Evolutionary conservation across 2,888 invertebrate species (phyloP).

Genomic region (Cepaea hortensis): DNA sequence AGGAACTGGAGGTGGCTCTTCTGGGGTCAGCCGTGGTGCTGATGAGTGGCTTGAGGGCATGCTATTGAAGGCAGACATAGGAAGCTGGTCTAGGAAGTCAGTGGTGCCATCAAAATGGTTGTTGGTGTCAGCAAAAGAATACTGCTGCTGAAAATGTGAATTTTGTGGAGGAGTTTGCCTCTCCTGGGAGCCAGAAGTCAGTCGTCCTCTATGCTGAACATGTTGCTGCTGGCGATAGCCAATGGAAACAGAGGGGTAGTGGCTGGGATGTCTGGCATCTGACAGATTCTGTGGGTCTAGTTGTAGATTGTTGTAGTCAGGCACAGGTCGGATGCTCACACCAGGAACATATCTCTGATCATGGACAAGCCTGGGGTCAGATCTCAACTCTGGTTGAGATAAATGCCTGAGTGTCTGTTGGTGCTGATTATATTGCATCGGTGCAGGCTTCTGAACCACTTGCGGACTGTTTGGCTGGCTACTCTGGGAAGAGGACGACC

Average conservation of each 20-base stretch:
- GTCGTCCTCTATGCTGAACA: slow-evolving; percentile 1
- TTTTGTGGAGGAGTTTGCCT: slow-evolving; percentile 27
- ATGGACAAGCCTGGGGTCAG: slow-evolving; percentile 18
- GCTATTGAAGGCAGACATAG: slow-evolving; percentile 76
- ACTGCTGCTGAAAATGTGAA: slow-evolving; percentile 8
- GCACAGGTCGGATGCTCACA: not conserved
- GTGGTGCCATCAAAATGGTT: slow-evolving; percentile 26
- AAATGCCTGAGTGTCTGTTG: not conserved
- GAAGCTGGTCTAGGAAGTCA: slow-evolving; percentile 47
- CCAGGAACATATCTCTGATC: slow-evolving; percentile 22
- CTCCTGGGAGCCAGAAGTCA: slow-evolving; percentile 28
- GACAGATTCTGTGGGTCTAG: slow-evolving; percentile 15
- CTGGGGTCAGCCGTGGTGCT: slow-evolving; percentile 64
- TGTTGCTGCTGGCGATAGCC: slow-evolving; percentile 3
- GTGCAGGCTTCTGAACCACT: slow-evolving; percentile 7
- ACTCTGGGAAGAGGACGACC: not conserved
- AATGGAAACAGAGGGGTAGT: not conserved
- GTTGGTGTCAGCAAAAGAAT: slow-evolving; percentile 3
- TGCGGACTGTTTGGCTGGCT: slow-evolving; percentile 21
- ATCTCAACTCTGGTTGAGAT: slow-evolving; percentile 25
- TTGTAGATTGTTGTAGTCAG: not conserved
- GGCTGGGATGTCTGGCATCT: slow-evolving; percentile 34
- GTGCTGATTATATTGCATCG: not conserved
- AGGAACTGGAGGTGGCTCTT: slow-evolving; percentile 69
- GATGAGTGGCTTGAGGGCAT: slow-evolving; percentile 74